These are phyloP conservation scores for Corythornis vintsioides DNA, from an alignment of 2,113 vertebrate genomes.

Conservation along the genomic window DNA sequence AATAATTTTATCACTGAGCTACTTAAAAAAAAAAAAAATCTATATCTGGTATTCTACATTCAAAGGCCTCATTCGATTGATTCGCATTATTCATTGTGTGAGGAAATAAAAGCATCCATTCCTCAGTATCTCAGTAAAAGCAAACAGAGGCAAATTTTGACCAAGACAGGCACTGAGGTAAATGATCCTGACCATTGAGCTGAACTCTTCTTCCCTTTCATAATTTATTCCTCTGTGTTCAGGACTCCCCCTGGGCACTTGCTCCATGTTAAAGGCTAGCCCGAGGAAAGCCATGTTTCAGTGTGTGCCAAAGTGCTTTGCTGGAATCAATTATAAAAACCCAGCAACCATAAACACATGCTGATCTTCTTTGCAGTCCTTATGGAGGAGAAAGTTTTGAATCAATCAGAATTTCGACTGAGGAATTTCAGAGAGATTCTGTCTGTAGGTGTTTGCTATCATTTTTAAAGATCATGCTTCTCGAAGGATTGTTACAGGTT, in stretches of 20 bases:
- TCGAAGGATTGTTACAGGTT: not conserved
- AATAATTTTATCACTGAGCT: not conserved
- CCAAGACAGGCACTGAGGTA: not conserved
- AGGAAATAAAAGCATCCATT: constrained; percentile 8
- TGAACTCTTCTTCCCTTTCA: not conserved
- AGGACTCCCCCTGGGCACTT: not conserved
- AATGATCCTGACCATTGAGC: not conserved
- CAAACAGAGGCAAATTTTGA: not conserved
- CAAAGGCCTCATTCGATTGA: not conserved
- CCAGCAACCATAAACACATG: not conserved
- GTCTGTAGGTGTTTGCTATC: not conserved
- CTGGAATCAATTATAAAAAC: not conserved
- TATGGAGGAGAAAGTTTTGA: not conserved
- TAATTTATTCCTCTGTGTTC: not conserved
- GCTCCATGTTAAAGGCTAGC: not conserved
- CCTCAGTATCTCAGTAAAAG: constrained; percentile 1
- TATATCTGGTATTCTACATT: not conserved
- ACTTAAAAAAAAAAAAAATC: not conserved
- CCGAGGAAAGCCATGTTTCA: not conserved
- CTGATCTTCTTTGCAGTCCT: not conserved
- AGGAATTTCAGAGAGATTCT: not conserved
- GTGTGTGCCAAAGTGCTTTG: not conserved
- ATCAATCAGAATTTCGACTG: not conserved
- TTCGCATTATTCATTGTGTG: not conserved
- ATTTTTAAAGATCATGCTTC: not conserved